Evolutionary conservation across 2,888 invertebrate species (phyloP), one percentile per base, ranked within the genome.

Genomic region (Polymixis lichenea): DNA sequence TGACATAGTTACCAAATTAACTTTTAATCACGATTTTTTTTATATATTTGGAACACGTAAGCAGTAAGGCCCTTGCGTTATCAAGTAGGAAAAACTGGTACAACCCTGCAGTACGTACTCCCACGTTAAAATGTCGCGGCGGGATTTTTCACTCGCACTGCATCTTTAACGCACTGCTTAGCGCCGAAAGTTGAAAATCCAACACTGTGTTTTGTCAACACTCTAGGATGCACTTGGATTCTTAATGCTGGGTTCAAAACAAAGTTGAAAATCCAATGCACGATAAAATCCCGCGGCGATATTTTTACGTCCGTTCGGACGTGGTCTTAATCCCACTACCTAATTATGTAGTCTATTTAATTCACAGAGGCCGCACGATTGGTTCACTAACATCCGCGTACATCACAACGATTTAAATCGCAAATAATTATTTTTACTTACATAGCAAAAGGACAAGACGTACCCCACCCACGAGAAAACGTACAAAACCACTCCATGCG

Each of bases 401-500:
- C 60, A 56, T 49, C 22, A 72, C 22, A 56, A 55, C 51, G 51
- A 56, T 70, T 72, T 71, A 60, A 53, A 3, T 28, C 7, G 17
- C 15, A 55, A 43, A 11, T 64, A 13, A 60, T 43, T 5, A 22
- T 61, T 78, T 38, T 22, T 15, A 94, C 95, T 95, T 84, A 95
- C 95, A 90, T 87, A 86, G 87, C 89, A 94, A 77, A 92, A 93
- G 78, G 89, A 93, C 64, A 89, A 92, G 83, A 94, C 19, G 53
- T 91, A 83, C 2, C 83, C 28, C 53, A 89, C 85, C 71, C 89
- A 90, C 32, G 92, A 89, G 15, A 87, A 83, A 55, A 94, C 25
- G 69, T 91, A 93, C 66, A 92, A 91, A 68, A 85, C 85, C 68
- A 95, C 72, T 66, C 92, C 82, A 72, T 89, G 84, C 46, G 84